A percentile compares a stretch with the other conserved stretches of the same genome.
These are phyloP conservation scores for Galerucella calmariensis DNA, from an alignment of 2,888 invertebrate genomes.

Conservation along the genomic window DNA sequence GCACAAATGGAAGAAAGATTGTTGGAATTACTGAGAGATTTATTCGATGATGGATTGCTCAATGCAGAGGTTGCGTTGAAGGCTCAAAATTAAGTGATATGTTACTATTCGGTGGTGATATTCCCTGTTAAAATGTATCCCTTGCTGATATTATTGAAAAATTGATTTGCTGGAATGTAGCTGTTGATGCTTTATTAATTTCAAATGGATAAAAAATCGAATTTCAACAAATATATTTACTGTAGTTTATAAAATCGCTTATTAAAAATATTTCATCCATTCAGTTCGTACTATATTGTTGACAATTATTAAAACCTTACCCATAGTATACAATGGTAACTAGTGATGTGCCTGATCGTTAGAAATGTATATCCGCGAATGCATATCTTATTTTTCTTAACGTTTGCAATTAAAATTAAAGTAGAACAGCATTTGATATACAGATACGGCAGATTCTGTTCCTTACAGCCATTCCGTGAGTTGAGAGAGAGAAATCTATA, in stretches of 20 bases:
- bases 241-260: not conserved
- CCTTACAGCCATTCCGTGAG: no score
- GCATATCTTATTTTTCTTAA: no score
- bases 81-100: conserved; percentile 41
- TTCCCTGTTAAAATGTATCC: conserved; percentile 7
- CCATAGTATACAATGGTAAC: not conserved
- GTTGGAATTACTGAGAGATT: conserved; percentile 78
- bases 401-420: no score
- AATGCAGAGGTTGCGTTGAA: conserved; percentile 52
- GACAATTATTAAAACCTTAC: not conserved
- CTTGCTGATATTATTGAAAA: conserved; percentile 5
- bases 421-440: no score
- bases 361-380: no score
- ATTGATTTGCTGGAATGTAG: not conserved
- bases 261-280: conserved; percentile 1
- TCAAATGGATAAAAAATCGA: not conserved
- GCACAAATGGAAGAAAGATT: conserved; percentile 80
- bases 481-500: no score
- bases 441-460: no score
- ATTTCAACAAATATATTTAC: not conserved
- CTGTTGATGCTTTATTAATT: not conserved
- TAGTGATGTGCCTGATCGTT: no score
- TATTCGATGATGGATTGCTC: conserved; percentile 77
- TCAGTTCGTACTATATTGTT: not conserved
- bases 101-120: no score